These are phyloP conservation scores for Lypha dubia DNA, from an alignment of 2,888 invertebrate genomes.

Conservation along the genomic window DNA sequence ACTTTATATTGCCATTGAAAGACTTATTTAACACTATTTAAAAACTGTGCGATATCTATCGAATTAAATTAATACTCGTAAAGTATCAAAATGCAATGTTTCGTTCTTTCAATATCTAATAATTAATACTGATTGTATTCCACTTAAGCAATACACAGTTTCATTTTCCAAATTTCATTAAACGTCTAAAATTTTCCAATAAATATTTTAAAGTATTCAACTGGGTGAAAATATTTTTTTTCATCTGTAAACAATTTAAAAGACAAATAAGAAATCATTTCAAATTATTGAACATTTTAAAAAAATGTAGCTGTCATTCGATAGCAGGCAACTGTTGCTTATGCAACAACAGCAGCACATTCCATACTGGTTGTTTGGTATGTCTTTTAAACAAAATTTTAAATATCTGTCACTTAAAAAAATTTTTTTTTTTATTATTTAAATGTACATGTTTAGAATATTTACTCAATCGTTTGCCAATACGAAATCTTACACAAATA, in stretches of 20 bases:
- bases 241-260: background rate
- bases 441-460: constrained; percentile 66
- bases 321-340: background rate
- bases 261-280: constrained; percentile 9
- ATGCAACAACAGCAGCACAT: constrained; percentile 29
- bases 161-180: too few relatives aligned
- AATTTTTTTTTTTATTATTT: constrained; percentile 38
- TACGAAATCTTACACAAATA: constrained; percentile 3
- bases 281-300: background rate
- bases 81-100: too few relatives aligned
- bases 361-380: background rate
- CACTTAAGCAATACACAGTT: too few relatives aligned
- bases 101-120: too few relatives aligned
- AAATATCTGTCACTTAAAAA: constrained; percentile 60
- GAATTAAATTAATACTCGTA: too few relatives aligned
- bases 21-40: too few relatives aligned
- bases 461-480: constrained; percentile 55
- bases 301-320: background rate
- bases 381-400: constrained; percentile 11
- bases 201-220: background rate
- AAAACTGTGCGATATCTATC: too few relatives aligned
- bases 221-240: background rate
- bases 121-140: too few relatives aligned
- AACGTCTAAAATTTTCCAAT: too few relatives aligned
- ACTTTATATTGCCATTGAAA: too few relatives aligned